phyloP scores from a whole-genome alignment of 2,113 vertebrate species.

The Melanostigma gelatinosum region DNA sequence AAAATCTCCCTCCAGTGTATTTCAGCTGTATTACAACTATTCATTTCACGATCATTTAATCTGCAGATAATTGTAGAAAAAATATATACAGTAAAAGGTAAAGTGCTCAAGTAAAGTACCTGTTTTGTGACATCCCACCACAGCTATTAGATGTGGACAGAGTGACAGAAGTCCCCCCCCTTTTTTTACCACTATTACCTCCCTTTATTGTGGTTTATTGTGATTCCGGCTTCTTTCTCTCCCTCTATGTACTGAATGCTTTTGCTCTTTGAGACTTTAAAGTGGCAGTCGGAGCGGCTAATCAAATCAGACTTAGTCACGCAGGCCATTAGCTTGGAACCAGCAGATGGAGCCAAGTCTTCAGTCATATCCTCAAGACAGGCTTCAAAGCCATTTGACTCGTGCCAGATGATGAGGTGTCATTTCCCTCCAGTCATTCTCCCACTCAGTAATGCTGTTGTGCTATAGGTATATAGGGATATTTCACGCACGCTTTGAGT shows the following conservation, averaged over 20 bases:
- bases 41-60: not conserved
- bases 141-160: too few relatives aligned
- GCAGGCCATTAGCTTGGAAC: slow-evolving; percentile 62
- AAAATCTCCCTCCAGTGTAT: not conserved
- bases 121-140: not conserved
- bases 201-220: not conserved
- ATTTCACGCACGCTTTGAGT: not conserved
- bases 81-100: too few relatives aligned
- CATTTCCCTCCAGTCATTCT: slow-evolving; percentile 46
- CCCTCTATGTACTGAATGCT: slow-evolving; percentile 7
- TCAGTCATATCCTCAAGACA: slow-evolving; percentile 65
- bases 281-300: slow-evolving; percentile 60
- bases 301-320: slow-evolving; percentile 69
- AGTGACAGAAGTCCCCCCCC: not conserved
- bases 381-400: slow-evolving; percentile 63
- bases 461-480: slow-evolving; percentile 13
- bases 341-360: slow-evolving; percentile 74
- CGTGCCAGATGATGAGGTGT: slow-evolving; percentile 62
- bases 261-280: slow-evolving; percentile 51
- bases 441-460: slow-evolving; percentile 16
- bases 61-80: not conserved
- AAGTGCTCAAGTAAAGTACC: not conserved
- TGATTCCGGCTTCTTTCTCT: slow-evolving; percentile 14
- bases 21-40: not conserved
- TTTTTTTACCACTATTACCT: not conserved